Base-by-base conservation (phyloP, 2,888 invertebrate genomes). In the Ochropleura leucogaster region DNA sequence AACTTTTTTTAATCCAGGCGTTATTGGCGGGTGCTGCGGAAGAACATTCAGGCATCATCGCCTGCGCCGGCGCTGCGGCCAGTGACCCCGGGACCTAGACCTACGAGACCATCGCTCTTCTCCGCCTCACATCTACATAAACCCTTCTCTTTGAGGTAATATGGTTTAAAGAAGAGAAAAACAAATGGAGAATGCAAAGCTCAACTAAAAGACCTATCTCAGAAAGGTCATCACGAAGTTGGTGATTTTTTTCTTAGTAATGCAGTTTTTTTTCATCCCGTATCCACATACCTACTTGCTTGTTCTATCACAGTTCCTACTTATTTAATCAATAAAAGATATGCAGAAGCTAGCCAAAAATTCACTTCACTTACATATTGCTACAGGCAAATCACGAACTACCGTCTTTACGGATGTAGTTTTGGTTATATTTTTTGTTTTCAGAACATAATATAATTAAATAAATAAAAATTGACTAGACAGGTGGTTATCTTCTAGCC, bases 1-100 rank as follows among this genome's bases (percentile, higher is more conserved):
- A 67, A 10, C n/a, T 70, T 69, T 57, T 85, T 47, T 59, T 57
- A 76, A 90, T 88, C 5, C 90, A 98, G 98, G 89, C 97, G 98
- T 86, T 98, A 98, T 90, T 98, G 98, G 97, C 97, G 97, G 65
- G 97, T 98, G 46, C 97, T 98, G 90, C 97, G 97, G n/a, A 98
- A 98, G 92, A 98, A 98, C 91, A 97, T 91, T 86, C 97, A 91
- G 89, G 96, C 93, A 49, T 93, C 95, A 14, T 92, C 90, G n/a
- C 90, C 94, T 0, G 89, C 92, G 75, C 95, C 95, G 4, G 90
- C 94, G 59, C 88, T 95, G 68, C 90, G 95, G 62, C 93, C 96
- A 51, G 95, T 95, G 63, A 94, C 95, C 12, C 95, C 96, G 0
- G 94, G 94, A 42, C 93, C 95, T n/a, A 82, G 95, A n/a, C 93